Conservation (phyloP, 2,888 invertebrate genomes). For the Macrosoma leucophasiata region DNA sequence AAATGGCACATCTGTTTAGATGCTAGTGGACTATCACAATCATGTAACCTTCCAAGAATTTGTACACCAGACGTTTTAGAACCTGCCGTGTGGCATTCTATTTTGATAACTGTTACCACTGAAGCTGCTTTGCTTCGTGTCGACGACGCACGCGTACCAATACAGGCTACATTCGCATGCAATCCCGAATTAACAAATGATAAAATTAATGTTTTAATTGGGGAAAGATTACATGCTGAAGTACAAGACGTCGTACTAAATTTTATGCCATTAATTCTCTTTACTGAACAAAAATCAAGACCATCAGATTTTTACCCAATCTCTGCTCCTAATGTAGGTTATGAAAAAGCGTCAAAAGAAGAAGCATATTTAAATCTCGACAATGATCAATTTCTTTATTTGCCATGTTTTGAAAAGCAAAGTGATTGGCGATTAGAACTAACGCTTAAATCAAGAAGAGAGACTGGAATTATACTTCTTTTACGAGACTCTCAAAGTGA, state of each 20-base stretch:
- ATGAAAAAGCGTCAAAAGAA: constrained; percentile 48
- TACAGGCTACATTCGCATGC: constrained; percentile 50
- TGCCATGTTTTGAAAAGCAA: constrained; percentile 53
- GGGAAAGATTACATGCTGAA: constrained; percentile 61
- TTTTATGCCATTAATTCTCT: constrained; percentile 53
- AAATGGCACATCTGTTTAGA: constrained; percentile 64
- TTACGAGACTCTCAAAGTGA: constrained; percentile 35
- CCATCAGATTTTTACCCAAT: constrained; percentile 39
- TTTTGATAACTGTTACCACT: constrained; percentile 52
- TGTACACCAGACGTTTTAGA: constrained; percentile 48
- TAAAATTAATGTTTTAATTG: constrained; percentile 50
- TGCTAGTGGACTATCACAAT: constrained; percentile 41
- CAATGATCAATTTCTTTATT: constrained; percentile 49
- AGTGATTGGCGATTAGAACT: constrained; percentile 55
- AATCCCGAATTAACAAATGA: constrained; percentile 54
- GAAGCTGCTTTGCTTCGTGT: constrained; percentile 51
- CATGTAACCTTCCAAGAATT: constrained; percentile 46
- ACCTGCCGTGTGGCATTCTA: constrained; percentile 60
- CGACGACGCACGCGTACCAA: constrained; percentile 44
- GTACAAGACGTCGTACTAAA: constrained; percentile 64
- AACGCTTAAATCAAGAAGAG: constrained; percentile 49
- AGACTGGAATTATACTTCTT: constrained; percentile 52
- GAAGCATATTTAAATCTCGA: constrained; percentile 53
- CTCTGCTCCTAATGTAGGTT: constrained; percentile 51
- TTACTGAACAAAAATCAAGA: constrained; percentile 31